A percentile compares a stretch with the other conserved stretches of the same genome.
Evolutionary conservation across 1,140 invertebrate genomes (phyloP).

Genomic region (Drosophila tropicalis): DNA sequence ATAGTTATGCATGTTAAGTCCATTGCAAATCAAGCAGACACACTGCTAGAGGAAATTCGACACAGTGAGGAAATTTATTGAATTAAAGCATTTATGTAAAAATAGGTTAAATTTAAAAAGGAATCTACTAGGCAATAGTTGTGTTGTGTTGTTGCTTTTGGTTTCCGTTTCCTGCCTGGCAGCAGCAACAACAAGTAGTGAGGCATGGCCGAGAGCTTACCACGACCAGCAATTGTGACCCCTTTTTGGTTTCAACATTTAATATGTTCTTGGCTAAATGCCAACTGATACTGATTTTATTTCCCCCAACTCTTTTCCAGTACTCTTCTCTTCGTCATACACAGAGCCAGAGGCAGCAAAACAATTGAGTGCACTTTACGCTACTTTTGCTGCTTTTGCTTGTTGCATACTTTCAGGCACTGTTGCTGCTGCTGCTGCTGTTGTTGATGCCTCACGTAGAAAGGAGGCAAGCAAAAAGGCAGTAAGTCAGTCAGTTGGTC

Average conservation of each 20-base stretch:
- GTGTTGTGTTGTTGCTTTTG: not conserved
- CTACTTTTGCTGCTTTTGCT: constrained; percentile 38
- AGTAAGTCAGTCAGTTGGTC: constrained; percentile 54
- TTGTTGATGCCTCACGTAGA: constrained; percentile 51
- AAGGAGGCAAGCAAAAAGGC: constrained; percentile 24
- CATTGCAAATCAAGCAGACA: too few species aligned
- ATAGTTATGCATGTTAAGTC: too few species aligned
- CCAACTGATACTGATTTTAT: constrained; percentile 59
- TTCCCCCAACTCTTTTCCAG: not conserved
- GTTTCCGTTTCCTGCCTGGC: not conserved
- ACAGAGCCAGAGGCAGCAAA: constrained; percentile 38
- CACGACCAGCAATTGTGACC: constrained; percentile 11
- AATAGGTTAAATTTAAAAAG: constrained; percentile 3
- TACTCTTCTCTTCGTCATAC: not conserved
- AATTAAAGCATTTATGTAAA: not conserved
- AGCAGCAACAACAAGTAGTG: not conserved
- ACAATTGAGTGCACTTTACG: constrained; percentile 67
- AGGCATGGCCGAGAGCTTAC: not conserved
- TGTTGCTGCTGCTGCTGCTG: constrained; percentile 34
- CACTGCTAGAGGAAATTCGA: too few species aligned
- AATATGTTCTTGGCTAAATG: constrained; percentile 67
- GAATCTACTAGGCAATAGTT: not conserved
- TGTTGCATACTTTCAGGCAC: constrained; percentile 67
- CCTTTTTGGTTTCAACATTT: constrained; percentile 42
- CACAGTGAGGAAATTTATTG: not conserved